phyloP scores from a whole-genome alignment of 37 sponge, comb jelly and placozoan species.

The Cladorhizidae sp. region DNA sequence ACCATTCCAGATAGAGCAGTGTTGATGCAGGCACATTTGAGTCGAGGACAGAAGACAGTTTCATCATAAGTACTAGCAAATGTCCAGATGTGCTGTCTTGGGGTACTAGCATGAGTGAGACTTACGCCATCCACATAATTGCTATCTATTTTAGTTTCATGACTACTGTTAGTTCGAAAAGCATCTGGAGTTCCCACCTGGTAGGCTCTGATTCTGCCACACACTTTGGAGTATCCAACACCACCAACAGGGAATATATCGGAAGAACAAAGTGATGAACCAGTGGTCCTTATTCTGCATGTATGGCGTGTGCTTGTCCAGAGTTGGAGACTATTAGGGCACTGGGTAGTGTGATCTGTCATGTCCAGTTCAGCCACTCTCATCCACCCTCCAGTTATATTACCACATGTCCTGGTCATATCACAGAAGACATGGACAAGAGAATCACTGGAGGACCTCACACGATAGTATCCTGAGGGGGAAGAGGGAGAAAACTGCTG shows the following conservation, averaged over 20 bases:
- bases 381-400: constrained; percentile 32
- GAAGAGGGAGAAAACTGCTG: neutral
- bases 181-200: neutral
- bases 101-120: neutral
- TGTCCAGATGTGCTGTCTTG: neutral
- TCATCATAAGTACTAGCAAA: too few relatives aligned
- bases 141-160: neutral
- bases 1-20: too few relatives aligned
- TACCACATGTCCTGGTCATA: constrained; percentile 26
- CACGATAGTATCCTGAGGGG: constrained; percentile 11
- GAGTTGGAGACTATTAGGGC: neutral
- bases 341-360: constrained; percentile 1
- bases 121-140: constrained; percentile 15
- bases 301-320: neutral
- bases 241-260: constrained; percentile 13
- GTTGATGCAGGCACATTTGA: too few relatives aligned
- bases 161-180: neutral
- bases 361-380: constrained; percentile 32
- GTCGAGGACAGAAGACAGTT: too few relatives aligned
- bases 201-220: constrained; percentile 1
- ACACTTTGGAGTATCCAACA: neutral
- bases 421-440: constrained; percentile 25
- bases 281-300: neutral
- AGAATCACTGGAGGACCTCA: constrained; percentile 5
- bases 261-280: constrained; percentile 14